Base-by-base conservation (phyloP, 2,888 invertebrate species). In the Melanophora roralis region DNA sequence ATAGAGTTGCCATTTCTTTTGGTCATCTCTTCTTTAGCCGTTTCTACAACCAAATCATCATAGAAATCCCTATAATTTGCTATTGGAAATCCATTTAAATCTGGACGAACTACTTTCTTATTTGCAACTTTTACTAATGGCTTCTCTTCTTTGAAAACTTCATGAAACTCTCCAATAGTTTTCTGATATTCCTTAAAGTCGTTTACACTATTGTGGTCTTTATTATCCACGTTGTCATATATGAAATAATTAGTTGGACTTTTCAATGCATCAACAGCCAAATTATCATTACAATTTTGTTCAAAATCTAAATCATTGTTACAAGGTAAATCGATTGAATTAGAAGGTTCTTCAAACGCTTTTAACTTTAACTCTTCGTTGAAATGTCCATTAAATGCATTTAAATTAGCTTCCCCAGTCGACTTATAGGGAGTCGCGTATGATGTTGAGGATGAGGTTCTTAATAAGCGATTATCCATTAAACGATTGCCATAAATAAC, bases 41-140 rank as follows among this genome's bases (percentile, higher is more conserved):
- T 83, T 27, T 82, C 82, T 55, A 83, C 68, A 77, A 87, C 64
- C 53, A 86, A 62, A 75, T 88, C 87, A 60, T 86, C 84, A 16
- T 86, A 87, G 78, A 86, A 88, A 19, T 87, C 81, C 0, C 77
- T 85, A 60, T 83, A 84, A 76, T 86, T 86, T 38, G 80, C 49
- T 12, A 76, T 19, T 11, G 82, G 81, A 23, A 81, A 49, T 2
- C 40, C 21, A 19, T 60, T 57, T 1, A 69, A 32, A 8, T 19
- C 49, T 8, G 72, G 23, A 6, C 32, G 27, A 1, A 57, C 6
- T 1, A 67, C 1, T 21, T 68, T 49, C 23, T 12, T 34, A 40
- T 23, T 14, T 9, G n/a, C n/a, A n/a, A n/a, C n/a, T n/a, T n/a
- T n/a, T n/a, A n/a, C n/a, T n/a, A n/a, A n/a, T n/a, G 40, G 34